phyloP scores from a whole-genome alignment of 2,113 vertebrate species.

The Sinosuthora webbiana region DNA sequence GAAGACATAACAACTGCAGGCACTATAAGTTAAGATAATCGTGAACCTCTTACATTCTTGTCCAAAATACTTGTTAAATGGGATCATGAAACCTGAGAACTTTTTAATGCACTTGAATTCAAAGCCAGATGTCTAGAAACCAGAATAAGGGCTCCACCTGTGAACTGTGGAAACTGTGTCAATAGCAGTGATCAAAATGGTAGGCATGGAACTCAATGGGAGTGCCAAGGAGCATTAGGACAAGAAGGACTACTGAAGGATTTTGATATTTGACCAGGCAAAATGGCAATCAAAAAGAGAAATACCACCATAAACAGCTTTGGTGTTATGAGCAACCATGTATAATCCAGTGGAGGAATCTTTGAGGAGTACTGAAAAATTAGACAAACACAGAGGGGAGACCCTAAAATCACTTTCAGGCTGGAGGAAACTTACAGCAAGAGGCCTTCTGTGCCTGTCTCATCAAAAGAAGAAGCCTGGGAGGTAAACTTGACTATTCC shows the following conservation, averaged over 20 bases:
- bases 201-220: neutral
- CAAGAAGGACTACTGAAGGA: neutral
- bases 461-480: slow-evolving; percentile 32
- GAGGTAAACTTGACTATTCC: slow-evolving; percentile 12
- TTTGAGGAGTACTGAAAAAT: neutral
- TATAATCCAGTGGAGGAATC: neutral
- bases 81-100: neutral
- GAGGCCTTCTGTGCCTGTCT: neutral
- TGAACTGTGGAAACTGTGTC: neutral
- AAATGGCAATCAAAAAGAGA: neutral
- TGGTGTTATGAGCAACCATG: neutral
- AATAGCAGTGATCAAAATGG: fast-evolving
- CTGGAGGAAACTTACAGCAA: neutral
- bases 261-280: neutral
- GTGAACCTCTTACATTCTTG: neutral
- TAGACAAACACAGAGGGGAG: neutral
- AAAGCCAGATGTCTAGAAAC: neutral
- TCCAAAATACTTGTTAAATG: neutral
- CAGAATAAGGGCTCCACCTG: neutral
- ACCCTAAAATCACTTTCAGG: neutral
- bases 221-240: neutral
- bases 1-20: neutral
- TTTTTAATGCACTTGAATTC: neutral
- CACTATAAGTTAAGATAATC: neutral
- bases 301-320: neutral